Conservation (phyloP, 2,888 invertebrate species). For the Drosophila kambysellisi region DNA sequence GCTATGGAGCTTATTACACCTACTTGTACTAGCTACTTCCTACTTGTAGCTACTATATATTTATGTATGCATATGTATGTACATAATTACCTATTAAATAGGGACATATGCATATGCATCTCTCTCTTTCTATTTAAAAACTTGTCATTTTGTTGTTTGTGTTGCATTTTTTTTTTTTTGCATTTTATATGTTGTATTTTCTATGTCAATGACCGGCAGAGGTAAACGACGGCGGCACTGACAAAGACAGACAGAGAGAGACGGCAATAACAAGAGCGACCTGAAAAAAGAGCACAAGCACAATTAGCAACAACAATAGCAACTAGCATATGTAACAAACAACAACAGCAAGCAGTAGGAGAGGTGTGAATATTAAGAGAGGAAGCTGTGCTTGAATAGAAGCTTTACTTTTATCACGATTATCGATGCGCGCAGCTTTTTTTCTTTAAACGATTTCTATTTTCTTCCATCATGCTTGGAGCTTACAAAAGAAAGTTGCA, state of each 20-base stretch:
- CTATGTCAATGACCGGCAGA: slow-evolving; percentile 62
- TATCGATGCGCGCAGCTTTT: slow-evolving; percentile 35
- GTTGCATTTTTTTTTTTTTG: slow-evolving; percentile 33
- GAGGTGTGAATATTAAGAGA: slow-evolving; percentile 14
- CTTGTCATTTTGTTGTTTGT: slow-evolving; percentile 19
- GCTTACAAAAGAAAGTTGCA: slow-evolving; percentile 46
- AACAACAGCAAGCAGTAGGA: slow-evolving; percentile 1
- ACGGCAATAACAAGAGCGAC: slow-evolving; percentile 20
- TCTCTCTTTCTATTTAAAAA: slow-evolving; percentile 25
- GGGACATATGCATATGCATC: background rate
- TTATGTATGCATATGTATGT: background rate
- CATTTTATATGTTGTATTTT: slow-evolving; percentile 36
- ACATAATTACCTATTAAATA: background rate
- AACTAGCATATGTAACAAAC: background rate
- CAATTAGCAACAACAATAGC: slow-evolving; percentile 28
- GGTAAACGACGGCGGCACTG: slow-evolving; percentile 10
- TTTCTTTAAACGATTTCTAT: slow-evolving; percentile 38
- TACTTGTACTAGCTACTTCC: background rate
- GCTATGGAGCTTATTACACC: background rate
- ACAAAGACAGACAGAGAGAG: slow-evolving; percentile 14
- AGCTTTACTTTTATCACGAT: slow-evolving; percentile 12
- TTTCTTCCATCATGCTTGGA: slow-evolving; percentile 18
- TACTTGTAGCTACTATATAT: background rate
- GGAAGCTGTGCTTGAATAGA: slow-evolving; percentile 13
- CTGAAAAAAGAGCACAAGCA: slow-evolving; percentile 33